A percentile compares a stretch with the other conserved stretches of the same genome.
Conservation (phyloP, 2,797 vertebrate genomes). For the Coranthus polyacanthus region DNA sequence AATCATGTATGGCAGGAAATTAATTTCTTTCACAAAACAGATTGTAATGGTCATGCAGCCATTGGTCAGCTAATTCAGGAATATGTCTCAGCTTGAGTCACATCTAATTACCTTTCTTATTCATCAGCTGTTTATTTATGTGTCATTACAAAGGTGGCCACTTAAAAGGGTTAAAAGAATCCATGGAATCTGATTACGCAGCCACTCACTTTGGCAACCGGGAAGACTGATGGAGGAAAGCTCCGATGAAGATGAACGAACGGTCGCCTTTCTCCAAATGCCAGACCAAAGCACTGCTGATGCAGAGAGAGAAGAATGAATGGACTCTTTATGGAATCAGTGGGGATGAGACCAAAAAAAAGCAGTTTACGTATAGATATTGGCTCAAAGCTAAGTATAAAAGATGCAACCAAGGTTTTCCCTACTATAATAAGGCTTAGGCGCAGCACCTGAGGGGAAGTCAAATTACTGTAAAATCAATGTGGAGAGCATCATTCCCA, state of each 20-base stretch:
- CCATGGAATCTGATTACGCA: constrained; percentile 48
- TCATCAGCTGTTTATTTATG: constrained; percentile 65
- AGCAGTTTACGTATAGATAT: background rate
- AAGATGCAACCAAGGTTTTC: too few species aligned
- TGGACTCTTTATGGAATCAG: constrained; percentile 5
- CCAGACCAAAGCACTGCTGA: constrained; percentile 9
- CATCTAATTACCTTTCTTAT: constrained; percentile 66
- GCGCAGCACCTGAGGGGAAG: too few species aligned
- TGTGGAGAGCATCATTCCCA: too few species aligned
- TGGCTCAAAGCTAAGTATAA: too few species aligned
- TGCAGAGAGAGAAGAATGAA: constrained; percentile 25
- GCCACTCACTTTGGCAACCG: constrained; percentile 25
- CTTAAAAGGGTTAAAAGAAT: constrained; percentile 55
- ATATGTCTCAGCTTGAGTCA: constrained; percentile 61
- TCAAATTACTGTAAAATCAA: too few species aligned
- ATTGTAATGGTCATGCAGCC: constrained; percentile 41
- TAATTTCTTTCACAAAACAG: constrained; percentile 57
- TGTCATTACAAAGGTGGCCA: constrained; percentile 27
- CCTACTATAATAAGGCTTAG: too few species aligned
- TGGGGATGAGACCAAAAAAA: background rate
- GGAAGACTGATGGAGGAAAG: constrained; percentile 35
- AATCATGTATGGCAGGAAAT: constrained; percentile 75
- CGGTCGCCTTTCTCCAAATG: constrained; percentile 40
- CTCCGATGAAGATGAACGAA: constrained; percentile 51
- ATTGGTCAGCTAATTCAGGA: constrained; percentile 50